A percentile compares a stretch with the other conserved stretches of the same genome.
Conservation (phyloP, 2,113 vertebrate species). For the Capra hircus region DNA sequence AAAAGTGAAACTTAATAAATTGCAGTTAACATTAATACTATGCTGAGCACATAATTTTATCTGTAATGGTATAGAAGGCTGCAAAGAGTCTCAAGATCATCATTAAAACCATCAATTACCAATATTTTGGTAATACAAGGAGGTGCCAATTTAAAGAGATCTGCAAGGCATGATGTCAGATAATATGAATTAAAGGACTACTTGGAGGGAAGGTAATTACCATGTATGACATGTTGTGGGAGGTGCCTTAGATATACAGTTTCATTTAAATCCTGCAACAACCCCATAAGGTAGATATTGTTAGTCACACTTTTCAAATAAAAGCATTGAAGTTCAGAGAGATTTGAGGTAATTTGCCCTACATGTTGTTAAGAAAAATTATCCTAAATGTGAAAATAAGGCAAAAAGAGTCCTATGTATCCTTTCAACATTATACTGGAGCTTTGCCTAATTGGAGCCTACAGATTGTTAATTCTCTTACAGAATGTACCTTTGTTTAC, state of each 20-base stretch:
- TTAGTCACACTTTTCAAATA: background rate
- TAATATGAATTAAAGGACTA: background rate
- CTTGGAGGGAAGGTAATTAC: background rate
- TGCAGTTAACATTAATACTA: background rate
- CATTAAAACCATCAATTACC: background rate
- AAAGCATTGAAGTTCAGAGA: background rate
- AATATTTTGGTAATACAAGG: constrained; percentile 18
- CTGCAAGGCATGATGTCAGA: background rate
- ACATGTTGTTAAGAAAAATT: background rate
- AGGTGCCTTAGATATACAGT: background rate
- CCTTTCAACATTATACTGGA: background rate
- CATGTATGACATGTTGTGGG: background rate
- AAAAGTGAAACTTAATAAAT: background rate
- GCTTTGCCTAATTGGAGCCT: background rate
- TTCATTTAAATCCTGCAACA: background rate
- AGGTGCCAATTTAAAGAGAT: background rate
- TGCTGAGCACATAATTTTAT: background rate
- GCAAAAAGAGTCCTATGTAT: background rate
- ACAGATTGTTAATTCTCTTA: background rate
- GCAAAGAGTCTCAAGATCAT: background rate
- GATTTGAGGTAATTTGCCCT: background rate
- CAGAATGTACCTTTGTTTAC: background rate
- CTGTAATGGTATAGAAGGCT: background rate
- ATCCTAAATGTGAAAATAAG: background rate
- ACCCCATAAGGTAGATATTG: background rate